A percentile compares a stretch with the other conserved stretches of the same genome.
phyloP scores from a whole-genome alignment of 1,140 invertebrate species.

The Druon quercuslanigerum region DNA sequence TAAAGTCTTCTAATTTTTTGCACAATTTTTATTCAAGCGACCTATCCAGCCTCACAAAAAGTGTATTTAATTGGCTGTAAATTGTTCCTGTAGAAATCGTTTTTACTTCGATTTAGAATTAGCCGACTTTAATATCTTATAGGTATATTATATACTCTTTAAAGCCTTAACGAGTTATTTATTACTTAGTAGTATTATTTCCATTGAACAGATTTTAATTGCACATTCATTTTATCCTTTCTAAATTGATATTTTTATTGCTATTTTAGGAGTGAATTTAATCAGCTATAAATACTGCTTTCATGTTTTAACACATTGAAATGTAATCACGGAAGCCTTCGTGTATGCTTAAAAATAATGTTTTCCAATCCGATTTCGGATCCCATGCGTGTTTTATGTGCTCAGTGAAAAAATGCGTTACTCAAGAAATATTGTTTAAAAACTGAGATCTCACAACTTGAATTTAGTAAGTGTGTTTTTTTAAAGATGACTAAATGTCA shows the following conservation, averaged over 20 bases:
- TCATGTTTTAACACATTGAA: slow-evolving; percentile 22
- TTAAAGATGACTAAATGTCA: too few relatives aligned
- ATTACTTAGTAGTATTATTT: neutral
- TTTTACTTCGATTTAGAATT: neutral
- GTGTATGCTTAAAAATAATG: slow-evolving; percentile 7
- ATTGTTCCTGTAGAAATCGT: neutral
- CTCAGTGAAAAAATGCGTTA: too few relatives aligned
- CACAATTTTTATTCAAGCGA: too few relatives aligned
- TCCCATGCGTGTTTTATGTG: neutral
- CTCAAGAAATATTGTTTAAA: too few relatives aligned
- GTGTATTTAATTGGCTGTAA: too few relatives aligned
- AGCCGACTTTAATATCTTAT: neutral
- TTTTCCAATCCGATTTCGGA: slow-evolving; percentile 1
- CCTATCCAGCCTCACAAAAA: too few relatives aligned
- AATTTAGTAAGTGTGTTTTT: too few relatives aligned
- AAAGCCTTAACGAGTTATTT: neutral
- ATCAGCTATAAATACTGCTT: slow-evolving; percentile 14
- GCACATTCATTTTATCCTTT: slow-evolving; percentile 4
- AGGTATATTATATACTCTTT: neutral
- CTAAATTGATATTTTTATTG: slow-evolving; percentile 22
- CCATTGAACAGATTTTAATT: neutral
- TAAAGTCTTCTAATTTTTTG: too few relatives aligned
- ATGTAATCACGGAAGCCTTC: slow-evolving; percentile 21
- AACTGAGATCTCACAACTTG: too few relatives aligned
- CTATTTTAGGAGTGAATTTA: slow-evolving; percentile 22